phyloP scores from a whole-genome alignment of 2,888 invertebrate genomes.

The Chelonus formosanus region DNA sequence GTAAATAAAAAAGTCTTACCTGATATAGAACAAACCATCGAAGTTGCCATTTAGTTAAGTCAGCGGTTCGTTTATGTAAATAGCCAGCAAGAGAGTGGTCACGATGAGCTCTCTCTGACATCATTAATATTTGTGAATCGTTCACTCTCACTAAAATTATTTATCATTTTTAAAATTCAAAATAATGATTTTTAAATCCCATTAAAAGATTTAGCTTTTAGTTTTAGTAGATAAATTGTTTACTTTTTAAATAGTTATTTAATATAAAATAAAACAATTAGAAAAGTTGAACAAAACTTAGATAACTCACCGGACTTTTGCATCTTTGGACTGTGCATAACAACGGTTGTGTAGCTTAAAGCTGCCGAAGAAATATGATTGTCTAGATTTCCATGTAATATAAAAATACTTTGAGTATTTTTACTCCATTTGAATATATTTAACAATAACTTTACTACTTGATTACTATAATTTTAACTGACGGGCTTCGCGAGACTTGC shows the following conservation, averaged over 20 bases:
- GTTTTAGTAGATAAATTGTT: neutral
- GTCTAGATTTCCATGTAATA: too few relatives aligned
- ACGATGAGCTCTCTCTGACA: conserved; percentile 86
- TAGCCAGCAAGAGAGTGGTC: conserved; percentile 86
- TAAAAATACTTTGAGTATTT: too few relatives aligned
- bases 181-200: too few relatives aligned
- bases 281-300: conserved; percentile 36
- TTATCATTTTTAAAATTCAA: too few relatives aligned
- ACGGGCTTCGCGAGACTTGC: conserved; percentile 5
- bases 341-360: too few relatives aligned
- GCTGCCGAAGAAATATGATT: too few relatives aligned
- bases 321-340: conserved; percentile 76
- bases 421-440: too few relatives aligned
- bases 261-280: neutral
- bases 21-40: conserved; percentile 85
- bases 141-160: conserved; percentile 74
- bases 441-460: too few relatives aligned
- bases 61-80: conserved; percentile 85
- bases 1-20: conserved; percentile 66
- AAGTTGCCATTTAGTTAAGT: conserved; percentile 88
- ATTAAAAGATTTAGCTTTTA: too few relatives aligned
- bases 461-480: too few relatives aligned
- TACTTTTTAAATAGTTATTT: neutral
- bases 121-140: conserved; percentile 83
- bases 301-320: conserved; percentile 71